Conservation (phyloP, 2,888 invertebrate genomes). For the Agrochola circellaris region DNA sequence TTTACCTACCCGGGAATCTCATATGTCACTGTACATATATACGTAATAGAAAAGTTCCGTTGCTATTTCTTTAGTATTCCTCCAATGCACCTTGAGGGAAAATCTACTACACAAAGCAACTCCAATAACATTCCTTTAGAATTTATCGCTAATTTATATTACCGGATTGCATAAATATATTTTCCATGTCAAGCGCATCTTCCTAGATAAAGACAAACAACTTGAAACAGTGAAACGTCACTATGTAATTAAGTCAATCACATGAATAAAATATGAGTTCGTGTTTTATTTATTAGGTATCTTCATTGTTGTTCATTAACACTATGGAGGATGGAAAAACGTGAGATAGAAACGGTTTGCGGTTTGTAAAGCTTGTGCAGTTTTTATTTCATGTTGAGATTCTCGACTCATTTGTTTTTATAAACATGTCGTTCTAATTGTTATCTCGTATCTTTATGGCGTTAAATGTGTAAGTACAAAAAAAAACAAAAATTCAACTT, state of each 20-base stretch:
- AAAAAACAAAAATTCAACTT: no score
- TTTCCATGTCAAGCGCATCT: constrained; percentile 22
- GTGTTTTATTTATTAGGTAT: constrained; percentile 67
- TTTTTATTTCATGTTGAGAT: constrained; percentile 27
- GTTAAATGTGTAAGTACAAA: neutral
- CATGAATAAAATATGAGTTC: constrained; percentile 70
- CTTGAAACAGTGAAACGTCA: constrained; percentile 51
- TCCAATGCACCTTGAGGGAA: neutral
- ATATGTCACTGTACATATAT: neutral
- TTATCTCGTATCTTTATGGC: constrained; percentile 1
- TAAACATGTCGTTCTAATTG: constrained; percentile 27
- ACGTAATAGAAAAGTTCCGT: neutral
- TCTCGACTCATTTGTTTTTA: constrained; percentile 27
- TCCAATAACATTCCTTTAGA: constrained; percentile 23
- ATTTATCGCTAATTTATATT: constrained; percentile 9
- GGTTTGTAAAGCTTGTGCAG: constrained; percentile 10
- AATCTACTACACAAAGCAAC: neutral
- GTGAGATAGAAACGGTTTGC: constrained; percentile 53
- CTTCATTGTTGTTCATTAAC: constrained; percentile 69
- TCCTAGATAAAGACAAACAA: constrained; percentile 15
- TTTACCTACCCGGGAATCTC: neutral
- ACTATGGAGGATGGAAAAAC: constrained; percentile 60
- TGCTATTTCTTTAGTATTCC: neutral
- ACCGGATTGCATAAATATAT: constrained; percentile 5
- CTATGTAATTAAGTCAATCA: constrained; percentile 70